Base-by-base conservation (phyloP, 2,888 invertebrate genomes). In the Molanna angustata region DNA sequence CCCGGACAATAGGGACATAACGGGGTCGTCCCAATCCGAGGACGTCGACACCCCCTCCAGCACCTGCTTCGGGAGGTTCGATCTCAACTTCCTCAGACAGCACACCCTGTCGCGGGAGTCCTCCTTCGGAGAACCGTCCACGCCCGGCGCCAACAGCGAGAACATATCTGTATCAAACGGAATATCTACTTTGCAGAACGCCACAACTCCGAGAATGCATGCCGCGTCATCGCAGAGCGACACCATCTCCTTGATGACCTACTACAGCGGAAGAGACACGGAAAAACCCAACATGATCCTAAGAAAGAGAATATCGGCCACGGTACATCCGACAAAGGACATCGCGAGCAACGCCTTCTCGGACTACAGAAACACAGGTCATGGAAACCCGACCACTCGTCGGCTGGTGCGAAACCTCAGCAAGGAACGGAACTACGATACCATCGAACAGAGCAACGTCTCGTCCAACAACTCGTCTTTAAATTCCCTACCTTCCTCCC, bases 211-310 rank as follows among this genome's bases (percentile, higher is more conserved):
- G 11, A 43, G 53, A 35, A 43, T 27, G 14, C 55, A 58, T 32
- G 41, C 40, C 14, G 22, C 20, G 32, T 33, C 19, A 6, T 11
- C 18, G 14, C 41, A 19, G 7, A 41, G 45, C 32, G 54, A 54
- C 22, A 33, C 45, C 17, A 27, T 52, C 3, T 52, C 56, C 3
- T 40, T 56, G 16, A 27, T 39, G 22, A 35, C 48, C 1, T 56
- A 40, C 32, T 18, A 46, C n/a, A 31, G 33, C 2, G 41, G 39
- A 32, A 44, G 50, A 44, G 56, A 58, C n/a, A 45, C 43, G 4
- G 54, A 54, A 11, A 59, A 59, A 42, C 56, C 59, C 1, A 57
- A 56, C 41, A 59, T 57, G 52, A 59, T 59, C 17, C 46, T 59
- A 37, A 20, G 59, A 22, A 59, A 59, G 27, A 39, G 59, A 3